A percentile compares a stretch with the other conserved stretches of the same genome.
Conservation (phyloP, 2,113 vertebrate species). For the Laticauda colubrina region DNA sequence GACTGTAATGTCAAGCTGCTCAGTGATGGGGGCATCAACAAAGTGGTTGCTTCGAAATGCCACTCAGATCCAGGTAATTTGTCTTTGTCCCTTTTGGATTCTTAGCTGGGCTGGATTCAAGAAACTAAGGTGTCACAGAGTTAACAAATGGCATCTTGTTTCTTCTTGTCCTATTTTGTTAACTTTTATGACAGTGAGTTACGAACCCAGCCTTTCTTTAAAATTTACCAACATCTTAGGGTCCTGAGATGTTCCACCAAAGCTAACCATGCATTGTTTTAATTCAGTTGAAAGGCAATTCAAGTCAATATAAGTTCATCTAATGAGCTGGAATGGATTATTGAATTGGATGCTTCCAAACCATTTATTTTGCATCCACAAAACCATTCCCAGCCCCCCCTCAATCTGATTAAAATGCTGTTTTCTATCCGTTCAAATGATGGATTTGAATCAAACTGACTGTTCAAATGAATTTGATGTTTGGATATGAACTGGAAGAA, state of each 20-base stretch:
- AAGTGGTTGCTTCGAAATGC: neutral
- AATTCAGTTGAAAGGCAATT: neutral
- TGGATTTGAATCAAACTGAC: neutral
- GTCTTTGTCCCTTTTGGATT: neutral
- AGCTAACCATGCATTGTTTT: neutral
- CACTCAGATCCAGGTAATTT: neutral
- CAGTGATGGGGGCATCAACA: accelerated
- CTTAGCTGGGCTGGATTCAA: neutral
- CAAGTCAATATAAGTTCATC: neutral
- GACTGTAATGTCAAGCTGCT: neutral
- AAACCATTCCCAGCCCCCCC: neutral
- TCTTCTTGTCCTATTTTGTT: neutral
- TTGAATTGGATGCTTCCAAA: neutral
- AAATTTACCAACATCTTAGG: neutral
- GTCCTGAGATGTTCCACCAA: neutral
- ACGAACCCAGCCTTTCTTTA: neutral
- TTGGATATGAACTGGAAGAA: neutral
- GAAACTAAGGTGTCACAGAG: neutral
- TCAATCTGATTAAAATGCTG: neutral
- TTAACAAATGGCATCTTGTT: neutral
- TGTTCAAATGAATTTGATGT: neutral
- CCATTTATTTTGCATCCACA: neutral
- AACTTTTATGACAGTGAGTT: neutral
- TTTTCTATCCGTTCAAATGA: neutral
- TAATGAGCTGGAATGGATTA: neutral